phyloP scores from a whole-genome alignment of 2,888 invertebrate species.

The Macrophya alboannulata region DNA sequence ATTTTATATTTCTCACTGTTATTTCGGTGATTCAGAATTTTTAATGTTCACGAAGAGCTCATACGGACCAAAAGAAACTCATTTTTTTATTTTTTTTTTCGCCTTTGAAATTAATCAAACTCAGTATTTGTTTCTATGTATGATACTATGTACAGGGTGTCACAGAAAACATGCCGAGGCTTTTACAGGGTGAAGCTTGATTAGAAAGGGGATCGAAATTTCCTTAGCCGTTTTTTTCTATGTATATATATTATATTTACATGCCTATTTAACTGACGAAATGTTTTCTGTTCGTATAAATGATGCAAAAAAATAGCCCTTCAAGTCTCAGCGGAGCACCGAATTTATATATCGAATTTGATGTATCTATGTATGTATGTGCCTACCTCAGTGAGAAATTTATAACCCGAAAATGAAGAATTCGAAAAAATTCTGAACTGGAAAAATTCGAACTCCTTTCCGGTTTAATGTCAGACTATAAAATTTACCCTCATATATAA shows the following conservation, averaged over 20 bases:
- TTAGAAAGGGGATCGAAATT: no score
- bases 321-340: neutral
- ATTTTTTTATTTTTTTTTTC: no score
- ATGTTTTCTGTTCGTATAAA: neutral
- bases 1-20: neutral
- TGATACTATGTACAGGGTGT: no score
- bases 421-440: neutral
- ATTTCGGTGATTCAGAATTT: neutral
- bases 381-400: neutral
- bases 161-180: no score
- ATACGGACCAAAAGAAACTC: no score
- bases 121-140: no score
- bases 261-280: neutral
- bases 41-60: neutral
- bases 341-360: neutral
- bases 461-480: neutral
- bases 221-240: no score
- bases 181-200: no score
- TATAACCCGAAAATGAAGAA: neutral
- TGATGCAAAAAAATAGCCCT: neutral
- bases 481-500: neutral
- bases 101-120: no score
- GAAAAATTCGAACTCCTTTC: neutral
- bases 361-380: no score
- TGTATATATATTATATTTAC: no score